A percentile compares a stretch with the other conserved stretches of the same genome.
phyloP scores from a whole-genome alignment of 1,140 invertebrate species.

The Bathynomus jamesi region DNA sequence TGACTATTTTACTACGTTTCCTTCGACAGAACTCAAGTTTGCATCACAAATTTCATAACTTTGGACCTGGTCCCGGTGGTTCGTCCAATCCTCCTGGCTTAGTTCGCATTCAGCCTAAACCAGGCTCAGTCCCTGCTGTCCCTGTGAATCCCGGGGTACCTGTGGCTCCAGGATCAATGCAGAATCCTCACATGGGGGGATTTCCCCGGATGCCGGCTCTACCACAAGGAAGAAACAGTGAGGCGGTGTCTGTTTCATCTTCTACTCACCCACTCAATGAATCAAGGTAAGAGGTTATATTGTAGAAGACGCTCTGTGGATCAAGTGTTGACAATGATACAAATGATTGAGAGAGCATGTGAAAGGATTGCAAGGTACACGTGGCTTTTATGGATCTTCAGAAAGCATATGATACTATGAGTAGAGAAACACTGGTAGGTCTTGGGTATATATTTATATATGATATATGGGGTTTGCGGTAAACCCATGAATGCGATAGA shows the following conservation, averaged over 20 bases:
- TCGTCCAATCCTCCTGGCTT: conserved; percentile 33
- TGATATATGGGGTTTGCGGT: too few relatives aligned
- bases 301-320: too few relatives aligned
- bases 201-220: conserved; percentile 24
- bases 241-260: conserved; percentile 33
- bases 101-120: conserved; percentile 35
- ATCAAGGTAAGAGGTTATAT: too few relatives aligned
- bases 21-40: neutral
- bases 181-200: conserved; percentile 3
- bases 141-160: conserved; percentile 3
- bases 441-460: too few relatives aligned
- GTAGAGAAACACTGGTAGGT: too few relatives aligned
- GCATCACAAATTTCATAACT: conserved; percentile 32
- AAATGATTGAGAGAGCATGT: too few relatives aligned
- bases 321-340: too few relatives aligned
- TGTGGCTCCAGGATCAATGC: neutral
- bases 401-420: too few relatives aligned
- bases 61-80: conserved; percentile 26
- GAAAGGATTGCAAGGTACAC: too few relatives aligned
- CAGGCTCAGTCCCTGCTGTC: conserved; percentile 3
- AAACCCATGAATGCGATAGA: too few relatives aligned
- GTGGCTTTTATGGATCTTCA: too few relatives aligned
- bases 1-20: neutral
- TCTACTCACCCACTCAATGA: conserved; percentile 32
- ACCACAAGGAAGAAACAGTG: conserved; percentile 23